These are phyloP conservation scores for Macrophya alboannulata DNA, from an alignment of 2,888 invertebrate species.

Conservation along the genomic window DNA sequence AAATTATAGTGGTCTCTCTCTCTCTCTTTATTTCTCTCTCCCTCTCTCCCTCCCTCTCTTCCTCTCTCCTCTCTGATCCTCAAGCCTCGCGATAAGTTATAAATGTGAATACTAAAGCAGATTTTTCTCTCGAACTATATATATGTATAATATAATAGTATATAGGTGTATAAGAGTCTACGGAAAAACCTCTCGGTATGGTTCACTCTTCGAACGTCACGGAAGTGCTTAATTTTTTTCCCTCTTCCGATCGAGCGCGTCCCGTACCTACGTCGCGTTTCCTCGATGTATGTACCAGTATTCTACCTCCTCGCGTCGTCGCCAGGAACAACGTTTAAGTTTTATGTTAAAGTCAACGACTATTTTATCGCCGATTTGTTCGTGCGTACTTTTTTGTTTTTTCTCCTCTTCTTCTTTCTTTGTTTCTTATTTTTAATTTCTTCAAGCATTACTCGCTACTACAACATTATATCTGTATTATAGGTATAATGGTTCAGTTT, in stretches of 20 bases:
- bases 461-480: background rate
- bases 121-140: background rate
- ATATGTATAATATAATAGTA: background rate
- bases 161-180: background rate
- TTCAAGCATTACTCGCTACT: background rate
- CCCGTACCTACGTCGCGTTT: background rate
- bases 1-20: constrained; percentile 23
- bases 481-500: background rate
- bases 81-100: background rate
- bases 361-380: constrained; percentile 33
- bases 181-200: background rate
- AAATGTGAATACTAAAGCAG: constrained; percentile 18
- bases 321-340: background rate
- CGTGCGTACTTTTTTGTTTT: background rate
- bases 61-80: no score
- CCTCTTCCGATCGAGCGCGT: constrained; percentile 2
- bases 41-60: no score
- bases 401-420: background rate
- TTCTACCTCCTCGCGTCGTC: background rate
- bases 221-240: constrained; percentile 46
- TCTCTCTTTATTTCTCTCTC: no score
- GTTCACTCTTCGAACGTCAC: background rate
- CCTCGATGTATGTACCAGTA: background rate
- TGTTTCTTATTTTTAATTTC: constrained; percentile 2
- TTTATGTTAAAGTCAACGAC: constrained; percentile 13